phyloP scores from a whole-genome alignment of 2,888 invertebrate genomes.

The Elmis aenea region DNA sequence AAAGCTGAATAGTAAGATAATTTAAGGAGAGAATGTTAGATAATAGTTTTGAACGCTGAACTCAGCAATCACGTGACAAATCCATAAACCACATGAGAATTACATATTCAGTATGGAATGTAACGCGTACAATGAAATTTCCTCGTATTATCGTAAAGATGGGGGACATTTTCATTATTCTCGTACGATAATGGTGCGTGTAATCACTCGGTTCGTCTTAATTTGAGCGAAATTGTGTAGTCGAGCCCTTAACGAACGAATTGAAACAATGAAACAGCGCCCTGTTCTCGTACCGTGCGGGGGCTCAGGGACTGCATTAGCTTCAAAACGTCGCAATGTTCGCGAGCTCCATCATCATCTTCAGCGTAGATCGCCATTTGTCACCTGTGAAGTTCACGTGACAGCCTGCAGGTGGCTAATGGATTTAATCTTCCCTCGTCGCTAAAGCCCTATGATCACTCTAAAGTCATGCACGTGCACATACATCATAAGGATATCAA shows the following conservation, averaged over 20 bases:
- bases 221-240: constrained; percentile 18
- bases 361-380: constrained; percentile 31
- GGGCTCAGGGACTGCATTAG: constrained; percentile 20
- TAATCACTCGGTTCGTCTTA: constrained; percentile 17
- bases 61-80: no score
- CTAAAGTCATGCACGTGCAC: constrained; percentile 30
- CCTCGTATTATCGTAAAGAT: constrained; percentile 14
- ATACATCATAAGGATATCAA: constrained; percentile 23
- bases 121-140: no score
- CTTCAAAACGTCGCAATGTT: constrained; percentile 19
- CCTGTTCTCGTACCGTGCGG: no score
- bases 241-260: constrained; percentile 12
- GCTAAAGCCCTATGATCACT: constrained; percentile 28
- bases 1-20: no score
- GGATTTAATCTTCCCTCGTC: constrained; percentile 32
- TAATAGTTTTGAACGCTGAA: no score
- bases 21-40: no score
- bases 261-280: constrained; percentile 2
- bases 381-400: constrained; percentile 31
- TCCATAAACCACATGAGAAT: no score
- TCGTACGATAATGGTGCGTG: constrained; percentile 13
- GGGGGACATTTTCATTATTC: constrained; percentile 15
- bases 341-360: constrained; percentile 23
- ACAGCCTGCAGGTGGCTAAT: constrained; percentile 37
- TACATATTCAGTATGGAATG: no score